Base-by-base conservation (phyloP, 2,113 vertebrate genomes). In the Psettodes erumei region DNA sequence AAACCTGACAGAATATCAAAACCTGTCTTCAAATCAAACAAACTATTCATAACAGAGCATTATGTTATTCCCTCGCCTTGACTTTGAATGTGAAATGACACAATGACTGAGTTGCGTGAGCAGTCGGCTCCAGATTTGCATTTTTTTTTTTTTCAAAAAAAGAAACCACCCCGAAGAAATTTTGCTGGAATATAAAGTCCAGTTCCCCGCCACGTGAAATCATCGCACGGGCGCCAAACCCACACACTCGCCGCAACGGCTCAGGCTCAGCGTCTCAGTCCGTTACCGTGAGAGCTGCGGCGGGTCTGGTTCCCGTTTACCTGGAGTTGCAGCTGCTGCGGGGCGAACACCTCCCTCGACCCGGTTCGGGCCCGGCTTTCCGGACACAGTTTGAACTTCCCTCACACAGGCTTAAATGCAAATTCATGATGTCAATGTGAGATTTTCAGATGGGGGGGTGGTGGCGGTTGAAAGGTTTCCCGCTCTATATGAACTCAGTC, bases 31-130 rank as follows among this genome's bases (percentile, higher is more conserved):
- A 74, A 71, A 70, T 53, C 0, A 55, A 28, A 68, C 30, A n/a
- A 21, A 48, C 9, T 18, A 68, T 50, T 64, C 19, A 54, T 16
- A 30, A 48, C 19, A 71, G 38, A 47, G 35, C 5, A 18, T 27
- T 51, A 23, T 21, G 63, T 48, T 71, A 58, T 74, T 62, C 79
- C 27, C 28, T 75, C 37, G 33, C 54, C 74, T 51, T 83, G 42
- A 80, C 82, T 82, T 84, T 88, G 72, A 81, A 89, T 82, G 47
- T 88, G 88, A 91, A 90, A 91, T 90, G 87, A 91, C 88, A 90
- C 69, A 83, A 70, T 63, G 81, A 85, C 45, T 33, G 18, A 50
- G 6, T 10, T 61, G 37, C 59, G 28, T 32, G 37, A 27, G 53
- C 15, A 37, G 25, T 62, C 21, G 9, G 30, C 6, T 53, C 15